Evolutionary conservation across 2,113 vertebrate genomes (phyloP).

Genomic region (Gobio gobio): DNA sequence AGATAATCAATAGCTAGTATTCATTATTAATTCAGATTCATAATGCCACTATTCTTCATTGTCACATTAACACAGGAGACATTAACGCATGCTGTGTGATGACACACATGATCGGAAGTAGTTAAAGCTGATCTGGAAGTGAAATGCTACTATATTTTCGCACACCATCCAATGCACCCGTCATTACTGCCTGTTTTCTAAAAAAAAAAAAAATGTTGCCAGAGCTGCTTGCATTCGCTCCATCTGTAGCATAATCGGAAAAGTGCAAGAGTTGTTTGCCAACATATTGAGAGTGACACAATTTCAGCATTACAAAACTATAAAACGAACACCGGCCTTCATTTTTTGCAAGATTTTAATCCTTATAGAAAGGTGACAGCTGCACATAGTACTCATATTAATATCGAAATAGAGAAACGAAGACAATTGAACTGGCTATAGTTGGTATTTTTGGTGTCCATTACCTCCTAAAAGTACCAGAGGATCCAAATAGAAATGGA

Average conservation of each 20-base stretch:
- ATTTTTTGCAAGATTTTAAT: slow-evolving; percentile 31
- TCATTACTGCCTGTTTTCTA: neutral
- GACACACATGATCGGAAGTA: neutral
- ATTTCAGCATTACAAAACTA: slow-evolving; percentile 17
- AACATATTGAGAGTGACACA: slow-evolving; percentile 27
- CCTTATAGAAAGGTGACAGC: neutral
- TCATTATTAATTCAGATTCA: slow-evolving; percentile 24
- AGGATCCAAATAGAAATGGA: slow-evolving; percentile 1
- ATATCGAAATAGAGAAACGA: neutral
- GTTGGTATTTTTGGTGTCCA: neutral
- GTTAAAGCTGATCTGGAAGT: slow-evolving; percentile 13
- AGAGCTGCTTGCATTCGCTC: neutral
- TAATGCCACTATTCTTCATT: slow-evolving; percentile 23
- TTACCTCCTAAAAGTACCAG: neutral
- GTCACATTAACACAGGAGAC: slow-evolving; percentile 22
- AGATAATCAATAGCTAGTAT: slow-evolving; percentile 33
- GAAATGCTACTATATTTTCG: slow-evolving; percentile 23
- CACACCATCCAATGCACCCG: neutral
- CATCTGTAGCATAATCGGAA: neutral
- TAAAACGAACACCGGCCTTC: neutral
- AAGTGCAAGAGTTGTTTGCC: neutral
- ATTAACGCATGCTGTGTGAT: neutral
- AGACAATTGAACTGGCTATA: neutral
- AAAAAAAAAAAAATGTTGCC: neutral
- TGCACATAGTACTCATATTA: neutral